Percentiles rank a stretch among this genome's conserved stretches.
Conservation (phyloP, 2,797 vertebrate species). For the Parauchenoglanis punctatus region DNA sequence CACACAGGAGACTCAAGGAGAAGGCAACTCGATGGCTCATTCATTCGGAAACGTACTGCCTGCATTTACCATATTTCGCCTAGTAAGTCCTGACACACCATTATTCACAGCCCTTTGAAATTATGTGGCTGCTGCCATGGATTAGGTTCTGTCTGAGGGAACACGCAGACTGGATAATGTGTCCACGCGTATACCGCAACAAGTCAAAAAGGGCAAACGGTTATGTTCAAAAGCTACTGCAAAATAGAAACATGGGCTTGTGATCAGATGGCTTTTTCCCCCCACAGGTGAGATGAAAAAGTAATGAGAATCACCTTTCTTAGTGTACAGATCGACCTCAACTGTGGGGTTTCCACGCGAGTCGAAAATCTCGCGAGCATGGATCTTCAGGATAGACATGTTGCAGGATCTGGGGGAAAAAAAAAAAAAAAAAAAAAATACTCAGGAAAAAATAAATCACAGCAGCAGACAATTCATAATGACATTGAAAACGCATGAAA, state of each 20-base stretch:
- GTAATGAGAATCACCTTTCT: slow-evolving; percentile 79
- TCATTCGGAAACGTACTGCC: slow-evolving; percentile 22
- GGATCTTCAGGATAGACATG: slow-evolving; percentile 93
- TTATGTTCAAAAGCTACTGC: neutral
- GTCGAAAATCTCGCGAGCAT: slow-evolving; percentile 95
- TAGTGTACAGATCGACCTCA: slow-evolving; percentile 92
- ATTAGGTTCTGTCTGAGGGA: neutral
- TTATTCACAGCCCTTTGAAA: slow-evolving; percentile 23
- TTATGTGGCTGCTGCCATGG: neutral
- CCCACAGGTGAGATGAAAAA: neutral
- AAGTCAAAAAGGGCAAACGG: neutral
- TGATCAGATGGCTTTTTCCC: too few relatives aligned
- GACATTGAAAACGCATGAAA: neutral
- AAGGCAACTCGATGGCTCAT: slow-evolving; percentile 26
- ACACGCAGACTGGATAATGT: neutral
- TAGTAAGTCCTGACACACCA: slow-evolving; percentile 6
- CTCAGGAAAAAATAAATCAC: neutral
- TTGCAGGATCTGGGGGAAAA: slow-evolving; percentile 70
- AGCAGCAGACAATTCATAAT: neutral
- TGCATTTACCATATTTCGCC: slow-evolving; percentile 1
- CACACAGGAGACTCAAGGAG: slow-evolving; percentile 31
- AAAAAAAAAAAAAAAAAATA: slow-evolving; percentile 11
- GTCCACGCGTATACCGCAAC: neutral
- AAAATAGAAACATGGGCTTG: neutral
- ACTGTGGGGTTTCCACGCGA: slow-evolving; percentile 99